Evolutionary conservation across 2,888 invertebrate genomes (phyloP).

Genomic region (Dynastes tityus): DNA sequence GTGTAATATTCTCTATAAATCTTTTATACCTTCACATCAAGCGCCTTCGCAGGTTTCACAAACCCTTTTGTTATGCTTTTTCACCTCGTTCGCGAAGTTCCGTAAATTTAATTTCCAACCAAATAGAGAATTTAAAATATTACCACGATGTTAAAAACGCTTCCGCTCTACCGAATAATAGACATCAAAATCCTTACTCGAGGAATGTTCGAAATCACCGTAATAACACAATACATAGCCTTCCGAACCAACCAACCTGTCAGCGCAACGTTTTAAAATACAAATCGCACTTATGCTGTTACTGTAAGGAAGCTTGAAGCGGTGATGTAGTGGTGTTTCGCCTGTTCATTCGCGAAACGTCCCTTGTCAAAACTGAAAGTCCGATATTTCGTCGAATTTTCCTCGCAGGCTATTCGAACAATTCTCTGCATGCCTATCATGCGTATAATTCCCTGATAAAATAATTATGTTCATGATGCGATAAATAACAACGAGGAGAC

Average conservation of each 20-base stretch:
- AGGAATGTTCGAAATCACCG: conserved; percentile 1
- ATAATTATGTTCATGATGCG: background rate
- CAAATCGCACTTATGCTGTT: conserved; percentile 7
- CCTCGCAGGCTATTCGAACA: background rate
- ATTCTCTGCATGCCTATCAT: background rate
- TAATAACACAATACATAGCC: background rate
- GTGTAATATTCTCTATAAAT: no score
- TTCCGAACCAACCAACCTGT: background rate
- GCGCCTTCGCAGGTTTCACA: no score
- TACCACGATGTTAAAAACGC: background rate
- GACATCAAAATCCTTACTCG: conserved; percentile 7
- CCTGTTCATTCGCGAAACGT: background rate
- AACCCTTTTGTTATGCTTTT: no score
- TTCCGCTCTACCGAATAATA: conserved; percentile 6
- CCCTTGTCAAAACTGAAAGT: conserved; percentile 16
- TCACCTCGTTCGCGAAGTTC: no score
- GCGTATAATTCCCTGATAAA: background rate
- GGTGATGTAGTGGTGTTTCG: background rate
- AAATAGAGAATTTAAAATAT: conserved; percentile 7
- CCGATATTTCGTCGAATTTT: conserved; percentile 8
- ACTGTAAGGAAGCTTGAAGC: background rate
- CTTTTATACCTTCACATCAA: no score
- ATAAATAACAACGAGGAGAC: background rate
- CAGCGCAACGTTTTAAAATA: conserved; percentile 9
- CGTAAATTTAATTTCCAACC: conserved; percentile 7